Conservation (phyloP, 2,797 vertebrate species). For the Momotus momota region DNA sequence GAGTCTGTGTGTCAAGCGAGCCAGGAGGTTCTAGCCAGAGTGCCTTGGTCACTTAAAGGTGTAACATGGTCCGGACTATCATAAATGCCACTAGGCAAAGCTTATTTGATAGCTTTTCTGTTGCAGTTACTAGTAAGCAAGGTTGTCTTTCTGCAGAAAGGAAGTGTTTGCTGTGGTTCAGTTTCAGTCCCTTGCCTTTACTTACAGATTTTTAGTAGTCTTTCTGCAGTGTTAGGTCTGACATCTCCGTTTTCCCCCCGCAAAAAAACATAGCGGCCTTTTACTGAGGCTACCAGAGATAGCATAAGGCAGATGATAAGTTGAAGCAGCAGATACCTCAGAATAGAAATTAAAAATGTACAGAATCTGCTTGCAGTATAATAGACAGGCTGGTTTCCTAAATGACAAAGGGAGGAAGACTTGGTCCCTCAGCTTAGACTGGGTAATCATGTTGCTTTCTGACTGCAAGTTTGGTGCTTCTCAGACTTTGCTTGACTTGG, state of each 20-base stretch:
- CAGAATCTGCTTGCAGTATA: neutral
- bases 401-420: neutral
- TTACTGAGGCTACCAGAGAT: neutral
- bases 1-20: neutral
- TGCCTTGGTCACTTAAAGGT: neutral
- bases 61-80: neutral
- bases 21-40: neutral
- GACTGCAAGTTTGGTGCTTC: neutral
- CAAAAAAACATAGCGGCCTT: neutral
- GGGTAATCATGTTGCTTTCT: neutral
- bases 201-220: neutral
- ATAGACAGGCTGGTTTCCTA: neutral
- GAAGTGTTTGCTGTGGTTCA: neutral
- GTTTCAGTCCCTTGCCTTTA: neutral
- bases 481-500: neutral
- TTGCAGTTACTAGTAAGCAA: neutral
- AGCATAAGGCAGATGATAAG: neutral
- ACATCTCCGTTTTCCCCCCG: rapidly evolving
- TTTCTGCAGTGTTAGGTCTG: neutral
- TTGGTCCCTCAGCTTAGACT: neutral
- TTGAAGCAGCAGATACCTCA: neutral
- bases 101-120: neutral
- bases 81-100: neutral
- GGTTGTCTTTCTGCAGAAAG: neutral
- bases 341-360: neutral